Evolutionary conservation across 2,888 invertebrate genomes (phyloP).

Genomic region (Dolomedes plantarius): DNA sequence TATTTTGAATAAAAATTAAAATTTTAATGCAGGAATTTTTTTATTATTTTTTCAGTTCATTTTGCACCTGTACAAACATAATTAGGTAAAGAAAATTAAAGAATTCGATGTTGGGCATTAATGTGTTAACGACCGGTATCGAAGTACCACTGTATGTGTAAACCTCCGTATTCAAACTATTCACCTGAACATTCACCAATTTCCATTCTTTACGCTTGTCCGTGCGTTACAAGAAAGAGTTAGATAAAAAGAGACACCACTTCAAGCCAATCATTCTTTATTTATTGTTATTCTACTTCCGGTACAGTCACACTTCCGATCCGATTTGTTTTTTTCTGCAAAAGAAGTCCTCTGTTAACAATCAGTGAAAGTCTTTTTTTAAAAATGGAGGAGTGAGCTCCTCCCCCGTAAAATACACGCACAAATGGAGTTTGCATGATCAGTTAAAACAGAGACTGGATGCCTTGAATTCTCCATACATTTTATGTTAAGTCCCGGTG

Average conservation of each 20-base stretch:
- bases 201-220: too few species aligned
- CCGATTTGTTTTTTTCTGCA: background rate
- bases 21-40: too few species aligned
- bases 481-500: background rate
- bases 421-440: background rate
- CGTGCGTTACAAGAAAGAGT: too few species aligned
- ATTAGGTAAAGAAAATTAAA: too few species aligned
- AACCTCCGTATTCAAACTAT: too few species aligned
- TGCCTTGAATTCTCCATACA: background rate
- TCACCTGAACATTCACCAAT: too few species aligned
- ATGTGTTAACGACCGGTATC: too few species aligned
- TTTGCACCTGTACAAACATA: too few species aligned
- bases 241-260: background rate
- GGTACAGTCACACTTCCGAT: background rate
- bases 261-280: background rate
- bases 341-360: background rate
- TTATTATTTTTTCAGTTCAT: too few species aligned
- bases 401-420: background rate
- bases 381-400: background rate
- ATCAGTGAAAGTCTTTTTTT: background rate
- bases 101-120: too few species aligned
- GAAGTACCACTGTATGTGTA: too few species aligned
- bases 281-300: constrained; percentile 1
- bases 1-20: too few species aligned
- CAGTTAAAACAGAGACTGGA: constrained; percentile 5